These are phyloP conservation scores for Polyodon spathula DNA, from an alignment of 2,113 vertebrate species.

Conservation along the genomic window DNA sequence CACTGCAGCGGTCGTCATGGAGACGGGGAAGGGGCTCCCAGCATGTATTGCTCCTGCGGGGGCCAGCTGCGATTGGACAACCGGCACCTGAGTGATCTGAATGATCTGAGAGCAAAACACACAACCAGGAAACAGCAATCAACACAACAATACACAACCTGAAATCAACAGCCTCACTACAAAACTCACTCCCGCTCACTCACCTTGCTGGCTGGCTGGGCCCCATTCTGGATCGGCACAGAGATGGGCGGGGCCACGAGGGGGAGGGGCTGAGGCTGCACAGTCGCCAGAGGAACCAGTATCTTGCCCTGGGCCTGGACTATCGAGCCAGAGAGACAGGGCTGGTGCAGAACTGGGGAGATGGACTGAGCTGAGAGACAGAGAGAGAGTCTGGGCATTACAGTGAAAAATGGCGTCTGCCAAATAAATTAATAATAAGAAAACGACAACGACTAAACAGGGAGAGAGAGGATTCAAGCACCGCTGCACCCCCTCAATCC, in stretches of 20 bases:
- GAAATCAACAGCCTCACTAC: neutral
- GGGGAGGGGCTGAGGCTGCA: slow-evolving; percentile 68
- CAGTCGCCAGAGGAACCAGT: slow-evolving; percentile 75
- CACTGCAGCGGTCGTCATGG: slow-evolving; percentile 59
- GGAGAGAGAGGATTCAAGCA: too few relatives aligned
- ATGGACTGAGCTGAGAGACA: slow-evolving; percentile 57
- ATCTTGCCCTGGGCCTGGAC: slow-evolving; percentile 64
- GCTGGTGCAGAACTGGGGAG: slow-evolving; percentile 67
- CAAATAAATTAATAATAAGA: too few relatives aligned
- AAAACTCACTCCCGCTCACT: slow-evolving; percentile 27
- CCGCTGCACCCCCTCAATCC: slow-evolving; percentile 26
- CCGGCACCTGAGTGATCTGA: slow-evolving; percentile 76
- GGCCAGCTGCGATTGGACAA: slow-evolving; percentile 63
- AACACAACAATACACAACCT: neutral
- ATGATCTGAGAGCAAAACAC: slow-evolving; percentile 57
- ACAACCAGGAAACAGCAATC: neutral
- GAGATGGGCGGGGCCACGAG: slow-evolving; percentile 72
- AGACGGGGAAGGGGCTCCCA: slow-evolving; percentile 61
- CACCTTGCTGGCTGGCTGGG: slow-evolving; percentile 75
- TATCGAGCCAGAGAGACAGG: slow-evolving; percentile 31
- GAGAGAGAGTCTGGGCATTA: slow-evolving; percentile 18
- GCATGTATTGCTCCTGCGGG: slow-evolving; percentile 50
- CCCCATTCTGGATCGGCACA: slow-evolving; percentile 72
- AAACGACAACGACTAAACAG: too few relatives aligned
- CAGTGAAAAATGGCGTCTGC: too few relatives aligned